Conservation (phyloP, 2,888 invertebrate genomes). For the Ceramica pisi region DNA sequence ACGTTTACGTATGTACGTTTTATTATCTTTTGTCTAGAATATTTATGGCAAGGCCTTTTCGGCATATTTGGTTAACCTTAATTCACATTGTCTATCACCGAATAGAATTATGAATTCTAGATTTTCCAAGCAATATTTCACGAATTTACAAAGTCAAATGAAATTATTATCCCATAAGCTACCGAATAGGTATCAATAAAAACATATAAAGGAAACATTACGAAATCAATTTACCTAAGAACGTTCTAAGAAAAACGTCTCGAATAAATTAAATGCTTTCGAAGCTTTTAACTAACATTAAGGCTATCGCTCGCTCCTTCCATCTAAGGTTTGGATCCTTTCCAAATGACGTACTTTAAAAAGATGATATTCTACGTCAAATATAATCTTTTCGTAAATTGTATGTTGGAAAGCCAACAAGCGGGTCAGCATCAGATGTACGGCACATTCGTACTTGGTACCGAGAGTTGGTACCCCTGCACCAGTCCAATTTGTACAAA, state of each 20-base stretch:
- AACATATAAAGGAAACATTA: conserved; percentile 7
- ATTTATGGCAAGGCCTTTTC: conserved; percentile 20
- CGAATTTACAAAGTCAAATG: neutral
- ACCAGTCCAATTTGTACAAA: conserved; percentile 55
- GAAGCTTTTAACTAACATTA: conserved; percentile 40
- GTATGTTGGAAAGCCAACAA: conserved; percentile 35
- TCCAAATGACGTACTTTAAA: conserved; percentile 63
- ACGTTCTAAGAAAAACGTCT: conserved; percentile 20
- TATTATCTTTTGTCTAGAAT: conserved; percentile 36
- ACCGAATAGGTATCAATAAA: conserved; percentile 4
- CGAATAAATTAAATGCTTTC: conserved; percentile 45
- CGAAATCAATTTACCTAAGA: conserved; percentile 20
- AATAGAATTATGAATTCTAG: neutral
- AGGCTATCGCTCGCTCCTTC: conserved; percentile 38
- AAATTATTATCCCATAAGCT: conserved; percentile 20
- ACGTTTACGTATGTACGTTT: conserved; percentile 28
- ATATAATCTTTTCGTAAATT: conserved; percentile 56
- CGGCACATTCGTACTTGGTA: conserved; percentile 25
- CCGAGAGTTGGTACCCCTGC: conserved; percentile 20
- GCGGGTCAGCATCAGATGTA: conserved; percentile 33
- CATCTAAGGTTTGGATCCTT: conserved; percentile 57
- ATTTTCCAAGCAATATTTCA: neutral
- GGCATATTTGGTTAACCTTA: conserved; percentile 7
- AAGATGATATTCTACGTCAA: conserved; percentile 58
- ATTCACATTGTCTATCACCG: conserved; percentile 2